A percentile compares a stretch with the other conserved stretches of the same genome.
Evolutionary conservation across 2,113 vertebrate genomes (phyloP).

Genomic region (Istiophorus platypterus): DNA sequence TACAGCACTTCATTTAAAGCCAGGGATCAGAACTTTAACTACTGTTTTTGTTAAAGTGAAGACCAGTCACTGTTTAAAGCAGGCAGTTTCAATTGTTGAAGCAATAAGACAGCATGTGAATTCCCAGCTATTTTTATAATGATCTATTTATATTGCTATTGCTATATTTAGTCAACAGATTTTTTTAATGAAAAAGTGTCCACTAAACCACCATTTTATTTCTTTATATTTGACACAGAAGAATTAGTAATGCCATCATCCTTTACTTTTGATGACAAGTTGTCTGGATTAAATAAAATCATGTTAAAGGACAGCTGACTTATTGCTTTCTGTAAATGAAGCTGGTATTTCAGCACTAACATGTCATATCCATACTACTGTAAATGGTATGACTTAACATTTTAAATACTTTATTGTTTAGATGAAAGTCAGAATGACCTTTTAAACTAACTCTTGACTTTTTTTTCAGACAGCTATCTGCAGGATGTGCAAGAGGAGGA

Average conservation of each 20-base stretch:
- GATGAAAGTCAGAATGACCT: not conserved
- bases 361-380: not conserved
- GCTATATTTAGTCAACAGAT: not conserved
- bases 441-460: not conserved
- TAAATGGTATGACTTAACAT: not conserved
- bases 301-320: not conserved
- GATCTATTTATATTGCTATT: not conserved
- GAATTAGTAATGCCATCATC: not conserved
- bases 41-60: not conserved
- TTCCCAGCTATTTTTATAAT: not conserved
- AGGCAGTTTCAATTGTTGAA: not conserved
- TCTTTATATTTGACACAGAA: not conserved
- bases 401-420: too few relatives aligned
- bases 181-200: not conserved
- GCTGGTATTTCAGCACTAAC: not conserved
- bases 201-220: not conserved
- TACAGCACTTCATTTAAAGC: slow-evolving; percentile 15
- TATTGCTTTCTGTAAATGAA: not conserved
- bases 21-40: not conserved
- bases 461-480: slow-evolving; percentile 80
- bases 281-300: not conserved
- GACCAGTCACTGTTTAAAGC: not conserved
- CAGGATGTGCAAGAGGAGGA: slow-evolving; percentile 85
- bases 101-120: not conserved
- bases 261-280: too few relatives aligned